Percentiles rank a stretch among this genome's conserved stretches.
Conservation (phyloP, 1,140 invertebrate species). For the Ips typographus region DNA sequence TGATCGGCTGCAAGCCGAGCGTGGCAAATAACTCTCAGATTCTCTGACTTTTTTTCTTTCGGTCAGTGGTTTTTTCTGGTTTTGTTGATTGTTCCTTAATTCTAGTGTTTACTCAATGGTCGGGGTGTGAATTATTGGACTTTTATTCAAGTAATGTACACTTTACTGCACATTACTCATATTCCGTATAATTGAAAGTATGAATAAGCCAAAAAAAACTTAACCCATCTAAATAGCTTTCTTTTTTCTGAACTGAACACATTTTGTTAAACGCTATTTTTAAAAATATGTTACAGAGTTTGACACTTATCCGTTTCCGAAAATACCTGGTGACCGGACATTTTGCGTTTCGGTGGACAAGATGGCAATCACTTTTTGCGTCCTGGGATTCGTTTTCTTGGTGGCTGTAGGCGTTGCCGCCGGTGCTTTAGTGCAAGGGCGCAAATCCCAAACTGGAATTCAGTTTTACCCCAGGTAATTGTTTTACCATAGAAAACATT, state of each 20-base stretch:
- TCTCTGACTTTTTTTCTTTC: too few relatives aligned
- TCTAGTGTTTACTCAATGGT: too few relatives aligned
- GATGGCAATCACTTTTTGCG: slow-evolving; percentile 68
- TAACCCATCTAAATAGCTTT: too few relatives aligned
- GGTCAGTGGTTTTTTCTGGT: too few relatives aligned
- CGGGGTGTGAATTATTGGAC: too few relatives aligned
- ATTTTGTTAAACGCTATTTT: not conserved
- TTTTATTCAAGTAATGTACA: too few relatives aligned
- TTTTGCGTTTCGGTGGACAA: slow-evolving; percentile 72
- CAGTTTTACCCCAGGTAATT: slow-evolving; percentile 43
- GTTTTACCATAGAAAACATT: not conserved
- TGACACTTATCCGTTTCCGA: slow-evolving; percentile 41
- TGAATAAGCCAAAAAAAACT: too few relatives aligned
- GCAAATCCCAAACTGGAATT: slow-evolving; percentile 45
- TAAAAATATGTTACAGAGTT: slow-evolving; percentile 33
- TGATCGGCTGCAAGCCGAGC: slow-evolving; percentile 26
- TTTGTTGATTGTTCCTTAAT: too few relatives aligned
- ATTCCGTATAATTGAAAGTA: too few relatives aligned
- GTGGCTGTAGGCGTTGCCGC: slow-evolving; percentile 66
- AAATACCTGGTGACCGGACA: slow-evolving; percentile 59
- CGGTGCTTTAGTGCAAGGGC: slow-evolving; percentile 62
- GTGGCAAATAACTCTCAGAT: slow-evolving; percentile 9
- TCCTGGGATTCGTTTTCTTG: slow-evolving; percentile 67
- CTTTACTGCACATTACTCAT: too few relatives aligned
- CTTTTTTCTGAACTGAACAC: not conserved